Conservation (phyloP, 2,888 invertebrate genomes). For the Trichopoda pennipes region DNA sequence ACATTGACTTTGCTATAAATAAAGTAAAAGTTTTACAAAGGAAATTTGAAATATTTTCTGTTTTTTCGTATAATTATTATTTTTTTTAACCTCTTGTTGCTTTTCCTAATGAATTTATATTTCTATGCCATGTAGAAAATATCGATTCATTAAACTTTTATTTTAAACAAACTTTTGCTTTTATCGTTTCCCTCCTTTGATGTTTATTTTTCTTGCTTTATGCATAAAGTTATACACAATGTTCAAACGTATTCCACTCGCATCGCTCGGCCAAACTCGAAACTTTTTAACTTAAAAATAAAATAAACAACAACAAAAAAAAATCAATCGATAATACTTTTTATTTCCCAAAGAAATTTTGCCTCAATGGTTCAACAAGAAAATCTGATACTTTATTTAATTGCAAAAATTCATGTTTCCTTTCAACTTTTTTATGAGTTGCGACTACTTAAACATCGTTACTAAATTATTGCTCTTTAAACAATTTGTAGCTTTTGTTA, state of each 20-base stretch:
- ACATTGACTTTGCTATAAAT: too few species aligned
- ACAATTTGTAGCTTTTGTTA: not conserved
- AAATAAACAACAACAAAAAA: not conserved
- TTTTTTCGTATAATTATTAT: too few species aligned
- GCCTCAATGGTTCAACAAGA: constrained; percentile 30
- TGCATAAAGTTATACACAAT: not conserved
- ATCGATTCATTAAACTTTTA: constrained; percentile 29
- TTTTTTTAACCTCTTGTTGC: too few species aligned
- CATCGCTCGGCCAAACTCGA: constrained; percentile 14
- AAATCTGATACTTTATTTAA: constrained; percentile 47
- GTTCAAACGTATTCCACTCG: not conserved
- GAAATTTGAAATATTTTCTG: too few species aligned
- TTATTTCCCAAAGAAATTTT: constrained; percentile 23
- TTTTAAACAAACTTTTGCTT: constrained; percentile 30
- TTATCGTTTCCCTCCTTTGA: constrained; percentile 10
- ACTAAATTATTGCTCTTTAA: not conserved
- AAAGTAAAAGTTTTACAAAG: too few species aligned
- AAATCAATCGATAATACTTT: constrained; percentile 14
- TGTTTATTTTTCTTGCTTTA: not conserved
- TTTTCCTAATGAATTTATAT: not conserved
- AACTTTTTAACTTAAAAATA: constrained; percentile 26
- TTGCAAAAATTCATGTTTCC: constrained; percentile 32
- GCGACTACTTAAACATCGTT: constrained; percentile 4
- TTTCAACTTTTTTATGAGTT: constrained; percentile 2
- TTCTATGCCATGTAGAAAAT: constrained; percentile 14